These are phyloP conservation scores for Promerops cafer DNA, from an alignment of 2,113 vertebrate genomes.

Conservation along the genomic window DNA sequence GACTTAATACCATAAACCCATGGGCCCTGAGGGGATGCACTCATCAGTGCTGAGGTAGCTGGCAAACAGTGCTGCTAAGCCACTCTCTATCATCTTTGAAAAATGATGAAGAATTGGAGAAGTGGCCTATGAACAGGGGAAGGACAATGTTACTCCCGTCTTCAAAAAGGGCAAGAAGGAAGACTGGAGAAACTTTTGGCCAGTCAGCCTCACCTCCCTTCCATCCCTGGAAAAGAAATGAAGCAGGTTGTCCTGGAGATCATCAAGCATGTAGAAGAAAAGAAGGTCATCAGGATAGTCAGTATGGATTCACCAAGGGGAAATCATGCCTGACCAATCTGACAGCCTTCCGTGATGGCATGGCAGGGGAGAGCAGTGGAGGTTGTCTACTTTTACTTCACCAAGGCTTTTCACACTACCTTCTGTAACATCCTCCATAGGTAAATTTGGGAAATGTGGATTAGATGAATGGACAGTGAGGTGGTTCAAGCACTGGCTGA, in stretches of 20 bases:
- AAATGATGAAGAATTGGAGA: background rate
- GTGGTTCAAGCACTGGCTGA: background rate
- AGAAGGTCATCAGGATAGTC: background rate
- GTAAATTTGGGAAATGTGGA: background rate
- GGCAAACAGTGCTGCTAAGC: background rate
- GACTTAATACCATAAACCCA: background rate
- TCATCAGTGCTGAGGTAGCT: background rate
- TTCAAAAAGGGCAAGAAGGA: background rate
- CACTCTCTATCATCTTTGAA: background rate
- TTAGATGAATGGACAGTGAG: background rate
- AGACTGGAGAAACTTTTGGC: fast-evolving
- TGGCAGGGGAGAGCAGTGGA: background rate
- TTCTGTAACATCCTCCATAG: background rate
- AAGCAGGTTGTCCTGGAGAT: background rate
- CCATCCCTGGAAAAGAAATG: background rate
- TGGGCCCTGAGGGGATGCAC: too few relatives aligned
- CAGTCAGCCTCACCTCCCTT: background rate
- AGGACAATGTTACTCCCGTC: background rate
- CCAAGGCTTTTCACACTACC: background rate
- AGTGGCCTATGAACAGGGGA: too few relatives aligned
- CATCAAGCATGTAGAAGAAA: background rate
- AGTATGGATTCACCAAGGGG: background rate
- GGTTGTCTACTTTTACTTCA: background rate
- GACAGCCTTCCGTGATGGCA: background rate
- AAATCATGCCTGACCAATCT: background rate